A percentile compares a stretch with the other conserved stretches of the same genome.
These are phyloP conservation scores for Strix occidentalis DNA, from an alignment of 2,797 vertebrate genomes.

Conservation along the genomic window DNA sequence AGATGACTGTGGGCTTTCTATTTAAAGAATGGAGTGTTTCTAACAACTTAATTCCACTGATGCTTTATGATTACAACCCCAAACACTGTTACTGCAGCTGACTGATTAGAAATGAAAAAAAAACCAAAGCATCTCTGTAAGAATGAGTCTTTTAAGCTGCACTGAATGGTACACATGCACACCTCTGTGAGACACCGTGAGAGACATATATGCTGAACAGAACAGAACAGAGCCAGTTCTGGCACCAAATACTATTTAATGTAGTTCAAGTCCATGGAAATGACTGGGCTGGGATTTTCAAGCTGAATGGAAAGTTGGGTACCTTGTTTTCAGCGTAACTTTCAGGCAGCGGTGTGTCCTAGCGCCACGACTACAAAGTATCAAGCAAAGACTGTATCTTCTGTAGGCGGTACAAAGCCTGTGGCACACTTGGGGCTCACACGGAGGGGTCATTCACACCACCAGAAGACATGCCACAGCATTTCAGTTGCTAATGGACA, in stretches of 20 bases:
- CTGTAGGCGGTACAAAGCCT: neutral
- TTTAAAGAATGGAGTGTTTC: neutral
- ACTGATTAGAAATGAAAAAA: neutral
- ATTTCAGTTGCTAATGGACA: neutral
- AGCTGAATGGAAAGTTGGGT: neutral
- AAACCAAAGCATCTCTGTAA: neutral
- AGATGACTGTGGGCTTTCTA: neutral
- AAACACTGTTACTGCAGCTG: neutral
- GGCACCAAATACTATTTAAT: neutral
- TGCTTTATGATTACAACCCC: neutral
- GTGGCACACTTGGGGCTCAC: neutral
- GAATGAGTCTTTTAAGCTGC: neutral
- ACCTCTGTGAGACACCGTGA: neutral
- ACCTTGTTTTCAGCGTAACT: neutral
- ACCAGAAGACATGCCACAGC: neutral
- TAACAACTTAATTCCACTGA: conserved; percentile 5
- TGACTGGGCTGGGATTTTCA: neutral
- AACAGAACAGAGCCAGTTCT: neutral
- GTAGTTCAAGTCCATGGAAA: neutral
- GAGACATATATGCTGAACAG: neutral
- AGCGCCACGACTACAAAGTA: neutral
- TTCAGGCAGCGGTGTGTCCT: neutral
- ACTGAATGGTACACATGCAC: neutral
- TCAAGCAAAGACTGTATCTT: neutral
- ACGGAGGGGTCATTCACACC: neutral